phyloP scores from a whole-genome alignment of 2,888 invertebrate genomes.

The Nezara viridula region DNA sequence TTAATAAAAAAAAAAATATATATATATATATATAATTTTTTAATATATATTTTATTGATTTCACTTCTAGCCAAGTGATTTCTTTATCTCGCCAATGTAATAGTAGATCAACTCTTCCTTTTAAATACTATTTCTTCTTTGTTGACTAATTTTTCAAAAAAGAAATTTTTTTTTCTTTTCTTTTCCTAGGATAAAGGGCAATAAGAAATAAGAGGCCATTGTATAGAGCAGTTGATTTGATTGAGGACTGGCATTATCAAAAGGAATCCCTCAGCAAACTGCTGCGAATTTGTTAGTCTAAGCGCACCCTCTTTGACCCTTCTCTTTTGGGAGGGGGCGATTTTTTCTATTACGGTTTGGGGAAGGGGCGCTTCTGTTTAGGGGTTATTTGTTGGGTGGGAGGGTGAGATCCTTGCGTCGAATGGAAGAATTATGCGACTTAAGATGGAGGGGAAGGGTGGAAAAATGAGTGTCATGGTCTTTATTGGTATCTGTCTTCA shows the following conservation, averaged over 20 bases:
- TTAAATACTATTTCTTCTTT: not conserved
- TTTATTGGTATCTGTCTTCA: not conserved
- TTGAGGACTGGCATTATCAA: not conserved
- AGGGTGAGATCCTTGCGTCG: not conserved
- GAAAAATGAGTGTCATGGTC: not conserved
- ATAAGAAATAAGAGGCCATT: not conserved
- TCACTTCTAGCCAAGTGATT: too few species aligned
- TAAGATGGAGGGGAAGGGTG: not conserved
- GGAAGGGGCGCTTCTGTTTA: not conserved
- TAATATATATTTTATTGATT: too few species aligned
- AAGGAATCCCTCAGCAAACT: not conserved
- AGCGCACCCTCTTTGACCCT: not conserved
- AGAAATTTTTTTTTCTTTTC: not conserved
- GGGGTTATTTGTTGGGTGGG: not conserved
- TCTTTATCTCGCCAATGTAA: too few species aligned
- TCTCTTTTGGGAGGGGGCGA: not conserved
- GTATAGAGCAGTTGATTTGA: not conserved
- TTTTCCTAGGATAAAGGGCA: too few species aligned
- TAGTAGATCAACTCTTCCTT: too few species aligned
- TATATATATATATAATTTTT: too few species aligned
- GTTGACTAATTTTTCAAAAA: not conserved
- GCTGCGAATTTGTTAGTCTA: slow-evolving; percentile 18
- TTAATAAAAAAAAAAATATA: too few species aligned
- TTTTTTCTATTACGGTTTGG: slow-evolving; percentile 1
- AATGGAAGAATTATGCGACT: not conserved